Base-by-base conservation (phyloP, 2,888 invertebrate species). In the Patella caerulea region DNA sequence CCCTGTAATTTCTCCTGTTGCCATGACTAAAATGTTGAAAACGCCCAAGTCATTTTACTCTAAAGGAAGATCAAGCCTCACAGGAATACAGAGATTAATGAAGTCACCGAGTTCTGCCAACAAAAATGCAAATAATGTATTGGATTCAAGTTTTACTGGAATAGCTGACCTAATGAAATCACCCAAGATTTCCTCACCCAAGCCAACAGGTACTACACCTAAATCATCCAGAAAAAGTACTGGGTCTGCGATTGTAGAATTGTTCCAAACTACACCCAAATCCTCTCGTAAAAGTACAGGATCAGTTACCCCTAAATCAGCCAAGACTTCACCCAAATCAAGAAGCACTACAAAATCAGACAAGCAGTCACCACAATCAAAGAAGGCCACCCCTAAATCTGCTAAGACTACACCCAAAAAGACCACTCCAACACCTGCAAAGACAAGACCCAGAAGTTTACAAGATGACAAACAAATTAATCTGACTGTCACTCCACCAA, bases 101-200 rank as follows among this genome's bases (percentile, higher is more conserved):
- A 59, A 19, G 17, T 19, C 59, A 9, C 59, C 59, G 19, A 59
- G 19, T 9, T 72, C 71, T 12, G 54, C 73, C 17, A 74, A 73
- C 34, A 72, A 19, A 17, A 65, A 65, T 24, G 12, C 65, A 65
- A 65, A 65, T 19, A 65, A 65, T 19, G 45, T 45, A 45, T 24
- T 65, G 11, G 65, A 82, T 71, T 71, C 73, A 17, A 81, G 82
- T 70, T 81, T 79, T 55, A 74, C 79, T 59, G 82, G 81, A 15
- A 12, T 81, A 1, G 59, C 77, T 14, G 75, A 77, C 15, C 53
- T 78, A 56, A 76, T 79, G 29, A 81, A 79, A 59, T 76, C 83
- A 69, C 81, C 82, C 14, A 56, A 24, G 11, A 74, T 59, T 14
- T 78, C 73, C 14, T 72, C 79, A 69, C 80, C 81, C 24, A 82